Base-by-base conservation (phyloP, 2,113 vertebrate genomes). In the Chaetodon auriga region DNA sequence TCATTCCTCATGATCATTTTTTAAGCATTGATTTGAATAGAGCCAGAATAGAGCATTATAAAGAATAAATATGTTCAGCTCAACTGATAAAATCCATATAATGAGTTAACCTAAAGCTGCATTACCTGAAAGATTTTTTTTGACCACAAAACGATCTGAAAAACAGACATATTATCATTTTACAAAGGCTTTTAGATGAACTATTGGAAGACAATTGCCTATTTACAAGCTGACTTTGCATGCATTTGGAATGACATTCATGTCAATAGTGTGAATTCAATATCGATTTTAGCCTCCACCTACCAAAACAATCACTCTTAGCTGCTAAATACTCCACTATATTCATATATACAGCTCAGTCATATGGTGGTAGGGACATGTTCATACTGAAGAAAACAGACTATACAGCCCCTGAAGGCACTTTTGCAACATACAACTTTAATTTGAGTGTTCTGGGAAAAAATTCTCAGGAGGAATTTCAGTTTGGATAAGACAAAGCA, bases 371-470 rank as follows among this genome's bases (percentile, higher is more conserved):
- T 41, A 5, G 6, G 16, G 14, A 25, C 25, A 15, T 57, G 25
- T 57, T 30, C 30, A 30, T 61, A 48, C 11, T 43, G 35, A 6
- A 5, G 43, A 55, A 23, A n/a, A 12, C 18, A 57, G 18, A 57
- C 38, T 60, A 38, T 16, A 45, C 48, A 51, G 58, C 23, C 36
- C 35, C 18, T 16, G 18, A 51, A 46, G 3, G 5, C 3, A 23
- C 4, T n/a, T 58, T 71, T 38, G 46, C 53, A 6, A n/a, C 25
- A 19, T 43, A 10, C 68, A 23, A 41, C 58, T 68, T 58, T 7
- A 16, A 74, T 43, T 48, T 10, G 10, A 43, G 4, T 80, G 36
- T 46, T 74, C 64, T 45, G 7, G 54, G 55, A 71, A 63, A 63
- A 60, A 21, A 21, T 38, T 68, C 45, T 46, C 43, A 30, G 23